These are phyloP conservation scores for Schizopygopsis pylzovi DNA, from an alignment of 2,797 vertebrate species.

Conservation along the genomic window DNA sequence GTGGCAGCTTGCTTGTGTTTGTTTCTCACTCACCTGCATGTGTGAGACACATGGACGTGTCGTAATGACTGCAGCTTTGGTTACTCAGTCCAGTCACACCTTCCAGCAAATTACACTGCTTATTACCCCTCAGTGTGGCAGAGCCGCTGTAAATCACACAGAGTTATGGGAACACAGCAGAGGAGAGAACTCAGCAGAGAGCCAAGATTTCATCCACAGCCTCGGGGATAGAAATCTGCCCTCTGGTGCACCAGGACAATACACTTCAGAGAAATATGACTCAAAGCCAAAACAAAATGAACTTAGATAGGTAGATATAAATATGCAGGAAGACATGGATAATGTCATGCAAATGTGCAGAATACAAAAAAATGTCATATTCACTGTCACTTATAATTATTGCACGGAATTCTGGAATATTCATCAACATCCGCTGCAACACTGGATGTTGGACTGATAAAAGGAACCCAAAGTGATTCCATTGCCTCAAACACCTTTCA, in stretches of 20 bases:
- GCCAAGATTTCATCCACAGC: slow-evolving; percentile 34
- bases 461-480: background rate
- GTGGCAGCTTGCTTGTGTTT: slow-evolving; percentile 20
- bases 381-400: background rate
- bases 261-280: slow-evolving; percentile 26
- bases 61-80: slow-evolving; percentile 55
- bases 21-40: slow-evolving; percentile 26
- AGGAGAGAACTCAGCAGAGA: slow-evolving; percentile 30
- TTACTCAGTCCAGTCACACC: slow-evolving; percentile 74
- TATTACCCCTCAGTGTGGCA: slow-evolving; percentile 74
- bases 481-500: background rate
- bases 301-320: slow-evolving; percentile 2
- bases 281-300: slow-evolving; percentile 16
- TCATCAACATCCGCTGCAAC: background rate
- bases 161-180: slow-evolving; percentile 72
- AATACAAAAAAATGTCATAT: background rate
- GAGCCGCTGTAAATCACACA: slow-evolving; percentile 72
- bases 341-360: background rate
- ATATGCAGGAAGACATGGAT: background rate
- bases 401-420: background rate
- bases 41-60: slow-evolving; percentile 46
- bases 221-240: slow-evolving; percentile 18
- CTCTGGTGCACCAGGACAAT: slow-evolving; percentile 3
- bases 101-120: slow-evolving; percentile 74
- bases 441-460: background rate